phyloP scores from a whole-genome alignment of 1,140 invertebrate species.

The Hyphantria cunea region DNA sequence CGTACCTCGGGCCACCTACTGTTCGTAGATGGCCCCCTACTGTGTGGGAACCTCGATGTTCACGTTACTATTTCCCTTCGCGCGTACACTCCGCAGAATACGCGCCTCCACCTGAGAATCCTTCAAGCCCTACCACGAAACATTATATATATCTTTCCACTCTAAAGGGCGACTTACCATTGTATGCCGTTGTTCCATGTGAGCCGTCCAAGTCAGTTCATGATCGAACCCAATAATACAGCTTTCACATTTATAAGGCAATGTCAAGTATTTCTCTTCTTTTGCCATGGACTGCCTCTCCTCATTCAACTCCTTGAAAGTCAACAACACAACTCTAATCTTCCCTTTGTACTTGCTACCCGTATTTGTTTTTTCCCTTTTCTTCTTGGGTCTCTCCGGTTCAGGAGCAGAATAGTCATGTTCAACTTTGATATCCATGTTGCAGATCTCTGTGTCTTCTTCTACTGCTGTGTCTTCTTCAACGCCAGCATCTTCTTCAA shows the following conservation, averaged over 20 bases:
- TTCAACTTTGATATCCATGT: constrained; percentile 56
- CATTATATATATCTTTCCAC: no score
- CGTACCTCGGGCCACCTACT: no score
- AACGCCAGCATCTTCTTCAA: no score
- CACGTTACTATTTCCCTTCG: no score
- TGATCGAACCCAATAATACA: constrained; percentile 61
- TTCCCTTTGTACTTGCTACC: constrained; percentile 32
- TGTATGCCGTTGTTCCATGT: constrained; percentile 54
- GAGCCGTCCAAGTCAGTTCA: constrained; percentile 45
- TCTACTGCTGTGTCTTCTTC: no score
- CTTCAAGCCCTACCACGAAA: no score
- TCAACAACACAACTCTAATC: constrained; percentile 43
- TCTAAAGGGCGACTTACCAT: constrained; percentile 37
- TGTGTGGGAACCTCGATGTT: no score
- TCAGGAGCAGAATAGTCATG: constrained; percentile 39
- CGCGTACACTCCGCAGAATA: no score
- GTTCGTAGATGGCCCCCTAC: no score
- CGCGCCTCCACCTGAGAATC: no score
- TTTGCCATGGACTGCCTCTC: constrained; percentile 46
- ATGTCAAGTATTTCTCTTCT: constrained; percentile 47
- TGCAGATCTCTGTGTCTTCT: neutral
- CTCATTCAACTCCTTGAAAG: constrained; percentile 48
- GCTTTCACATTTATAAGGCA: constrained; percentile 57
- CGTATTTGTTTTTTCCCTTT: constrained; percentile 28
- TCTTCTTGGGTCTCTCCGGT: constrained; percentile 35